Percentiles rank a stretch among this genome's conserved stretches.
Conservation (phyloP, 1,140 invertebrate species). For the Homarus americanus region DNA sequence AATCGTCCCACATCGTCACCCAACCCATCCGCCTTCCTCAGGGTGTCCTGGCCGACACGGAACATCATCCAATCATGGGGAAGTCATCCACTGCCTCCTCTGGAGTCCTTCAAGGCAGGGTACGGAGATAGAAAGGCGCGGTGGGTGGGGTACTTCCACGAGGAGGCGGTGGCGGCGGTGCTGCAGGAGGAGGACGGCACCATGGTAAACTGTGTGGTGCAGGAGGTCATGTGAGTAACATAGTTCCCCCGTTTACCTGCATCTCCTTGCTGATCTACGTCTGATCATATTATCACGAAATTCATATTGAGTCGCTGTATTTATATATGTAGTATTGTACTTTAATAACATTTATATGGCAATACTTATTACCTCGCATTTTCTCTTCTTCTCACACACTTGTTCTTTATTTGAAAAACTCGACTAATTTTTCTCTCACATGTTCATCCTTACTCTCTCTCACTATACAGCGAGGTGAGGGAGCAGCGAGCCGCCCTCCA, state of each 20-base stretch:
- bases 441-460: too few species aligned
- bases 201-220: constrained; percentile 46
- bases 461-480: constrained; percentile 48
- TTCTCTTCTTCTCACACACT: too few species aligned
- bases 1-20: too few species aligned
- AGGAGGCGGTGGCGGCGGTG: constrained; percentile 54
- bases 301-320: too few species aligned
- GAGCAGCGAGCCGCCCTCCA: constrained; percentile 59
- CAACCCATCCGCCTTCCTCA: too few species aligned
- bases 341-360: too few species aligned
- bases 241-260: neutral
- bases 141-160: constrained; percentile 63
- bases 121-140: neutral
- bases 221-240: constrained; percentile 67
- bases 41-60: neutral
- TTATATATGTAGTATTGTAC: too few species aligned
- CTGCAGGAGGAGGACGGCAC: constrained; percentile 13
- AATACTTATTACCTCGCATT: too few species aligned
- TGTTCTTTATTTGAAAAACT: too few species aligned
- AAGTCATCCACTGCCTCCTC: constrained; percentile 43
- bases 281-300: too few species aligned
- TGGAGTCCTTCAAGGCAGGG: neutral
- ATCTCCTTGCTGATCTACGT: too few species aligned
- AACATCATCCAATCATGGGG: neutral
- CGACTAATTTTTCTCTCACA: too few species aligned